A percentile compares a stretch with the other conserved stretches of the same genome.
Conservation (phyloP, 1,140 invertebrate genomes). For the Lysiphlebus fabarum region DNA sequence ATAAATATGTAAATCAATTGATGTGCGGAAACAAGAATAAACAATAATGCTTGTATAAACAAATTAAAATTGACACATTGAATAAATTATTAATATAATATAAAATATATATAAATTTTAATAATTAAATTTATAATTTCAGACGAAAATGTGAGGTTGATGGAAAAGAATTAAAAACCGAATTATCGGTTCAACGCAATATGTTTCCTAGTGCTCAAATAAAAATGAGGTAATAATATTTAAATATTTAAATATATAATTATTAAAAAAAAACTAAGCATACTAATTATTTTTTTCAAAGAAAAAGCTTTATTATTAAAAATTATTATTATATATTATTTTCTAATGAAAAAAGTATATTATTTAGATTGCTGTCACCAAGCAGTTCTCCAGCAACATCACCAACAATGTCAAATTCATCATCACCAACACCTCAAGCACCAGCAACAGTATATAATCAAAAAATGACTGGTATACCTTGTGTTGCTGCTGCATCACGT, state of each 20-base stretch:
- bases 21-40: constrained; percentile 2
- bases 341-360: constrained; percentile 38
- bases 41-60: too few species aligned
- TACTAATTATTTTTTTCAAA: too few species aligned
- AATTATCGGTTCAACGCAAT: constrained; percentile 58
- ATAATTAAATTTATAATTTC: constrained; percentile 46
- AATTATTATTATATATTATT: constrained; percentile 26
- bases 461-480: constrained; percentile 83
- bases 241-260: not conserved
- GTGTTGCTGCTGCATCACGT: constrained; percentile 84
- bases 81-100: too few species aligned
- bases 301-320: not conserved
- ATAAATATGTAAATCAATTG: not conserved
- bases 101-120: too few species aligned
- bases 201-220: constrained; percentile 65
- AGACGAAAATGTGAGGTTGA: constrained; percentile 62
- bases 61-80: too few species aligned
- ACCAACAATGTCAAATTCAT: constrained; percentile 65
- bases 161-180: constrained; percentile 61
- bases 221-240: constrained; percentile 61
- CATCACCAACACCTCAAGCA: constrained; percentile 61
- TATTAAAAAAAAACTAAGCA: too few species aligned
- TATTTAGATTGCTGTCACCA: constrained; percentile 63
- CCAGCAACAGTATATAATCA: constrained; percentile 58
- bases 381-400: constrained; percentile 67